phyloP scores from a whole-genome alignment of 2,888 invertebrate species.

The Macaria liturata region DNA sequence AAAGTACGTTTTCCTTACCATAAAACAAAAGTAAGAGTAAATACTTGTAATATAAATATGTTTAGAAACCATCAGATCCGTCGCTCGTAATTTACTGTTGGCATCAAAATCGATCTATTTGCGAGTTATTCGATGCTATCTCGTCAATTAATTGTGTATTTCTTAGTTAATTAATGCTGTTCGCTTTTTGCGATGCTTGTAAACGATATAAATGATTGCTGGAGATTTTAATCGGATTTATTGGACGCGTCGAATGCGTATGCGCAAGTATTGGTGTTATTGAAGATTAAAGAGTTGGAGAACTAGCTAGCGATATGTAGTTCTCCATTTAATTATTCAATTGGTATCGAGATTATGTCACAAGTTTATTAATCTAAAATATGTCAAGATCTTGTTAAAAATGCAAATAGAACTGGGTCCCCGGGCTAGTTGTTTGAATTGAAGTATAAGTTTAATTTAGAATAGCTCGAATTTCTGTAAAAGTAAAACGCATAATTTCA shows the following conservation, averaged over 20 bases:
- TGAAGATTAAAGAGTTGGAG: no score
- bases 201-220: constrained; percentile 25
- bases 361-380: no score
- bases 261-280: not conserved
- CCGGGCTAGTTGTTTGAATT: no score
- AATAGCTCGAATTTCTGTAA: no score
- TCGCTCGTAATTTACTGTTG: not conserved
- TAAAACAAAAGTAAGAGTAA: constrained; percentile 2
- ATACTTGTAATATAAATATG: no score
- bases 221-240: constrained; percentile 20
- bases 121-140: constrained; percentile 22
- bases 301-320: no score
- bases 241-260: constrained; percentile 4
- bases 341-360: no score
- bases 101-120: constrained; percentile 18
- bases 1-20: not conserved
- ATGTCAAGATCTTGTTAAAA: no score
- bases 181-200: constrained; percentile 23
- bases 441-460: no score
- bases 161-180: constrained; percentile 19
- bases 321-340: no score
- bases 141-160: constrained; percentile 27
- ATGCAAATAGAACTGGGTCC: no score
- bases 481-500: no score
- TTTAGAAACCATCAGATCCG: constrained; percentile 3